Evolutionary conservation across 2,113 vertebrate species (phyloP).

Genomic region (Centropristis striata): DNA sequence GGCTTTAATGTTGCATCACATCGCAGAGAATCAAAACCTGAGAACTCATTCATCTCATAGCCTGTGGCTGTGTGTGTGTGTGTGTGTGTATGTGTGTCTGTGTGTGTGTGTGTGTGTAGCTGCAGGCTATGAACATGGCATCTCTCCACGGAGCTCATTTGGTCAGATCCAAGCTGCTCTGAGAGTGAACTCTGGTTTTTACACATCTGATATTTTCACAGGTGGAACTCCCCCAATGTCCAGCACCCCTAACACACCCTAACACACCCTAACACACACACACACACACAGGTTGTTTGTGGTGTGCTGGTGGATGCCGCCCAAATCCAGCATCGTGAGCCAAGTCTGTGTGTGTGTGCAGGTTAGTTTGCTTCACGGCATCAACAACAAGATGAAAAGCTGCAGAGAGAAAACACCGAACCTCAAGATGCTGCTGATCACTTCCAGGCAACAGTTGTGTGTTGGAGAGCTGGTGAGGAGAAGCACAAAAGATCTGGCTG

Average conservation of each 20-base stretch:
- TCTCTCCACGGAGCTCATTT: conserved; percentile 51
- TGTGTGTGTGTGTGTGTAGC: conserved; percentile 25
- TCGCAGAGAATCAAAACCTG: not conserved
- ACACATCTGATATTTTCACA: not conserved
- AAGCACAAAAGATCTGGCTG: not conserved
- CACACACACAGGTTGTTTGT: not conserved
- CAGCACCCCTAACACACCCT: not conserved
- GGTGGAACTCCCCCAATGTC: not conserved
- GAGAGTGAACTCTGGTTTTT: not conserved
- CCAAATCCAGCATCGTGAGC: not conserved
- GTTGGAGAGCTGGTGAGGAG: not conserved
- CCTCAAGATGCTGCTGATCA: not conserved
- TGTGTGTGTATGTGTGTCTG: conserved; percentile 15
- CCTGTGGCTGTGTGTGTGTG: not conserved
- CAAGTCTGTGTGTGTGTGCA: not conserved
- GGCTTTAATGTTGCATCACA: not conserved
- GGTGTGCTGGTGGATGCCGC: no score
- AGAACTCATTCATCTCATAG: not conserved
- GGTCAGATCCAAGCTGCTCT: conserved; percentile 10
- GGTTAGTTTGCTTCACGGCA: not conserved
- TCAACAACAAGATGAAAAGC: not conserved
- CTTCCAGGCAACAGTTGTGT: not conserved
- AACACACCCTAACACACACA: not conserved
- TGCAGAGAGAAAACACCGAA: not conserved
- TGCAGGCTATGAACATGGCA: conserved; percentile 24